These are phyloP conservation scores for Harpagifer antarcticus DNA, from an alignment of 2,797 vertebrate species.

Conservation along the genomic window DNA sequence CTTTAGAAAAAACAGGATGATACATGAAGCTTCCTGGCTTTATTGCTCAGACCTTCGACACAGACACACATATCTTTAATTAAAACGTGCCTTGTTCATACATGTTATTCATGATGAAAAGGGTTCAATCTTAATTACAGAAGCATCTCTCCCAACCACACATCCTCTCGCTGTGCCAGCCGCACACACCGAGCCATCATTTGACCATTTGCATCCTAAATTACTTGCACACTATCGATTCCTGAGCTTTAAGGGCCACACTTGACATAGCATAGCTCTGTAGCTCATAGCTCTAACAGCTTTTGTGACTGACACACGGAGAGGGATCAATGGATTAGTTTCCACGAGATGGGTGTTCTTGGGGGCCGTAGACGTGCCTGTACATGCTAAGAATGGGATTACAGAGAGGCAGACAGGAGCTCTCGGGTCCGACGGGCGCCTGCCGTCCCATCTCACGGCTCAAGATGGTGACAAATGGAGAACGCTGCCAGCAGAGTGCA, in stretches of 20 bases:
- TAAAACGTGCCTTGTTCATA: constrained; percentile 17
- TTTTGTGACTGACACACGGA: constrained; percentile 76
- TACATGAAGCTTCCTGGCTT: constrained; percentile 30
- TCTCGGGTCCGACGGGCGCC: constrained; percentile 56
- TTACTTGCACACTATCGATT: constrained; percentile 72
- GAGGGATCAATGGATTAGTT: constrained; percentile 86
- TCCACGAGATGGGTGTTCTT: constrained; percentile 78
- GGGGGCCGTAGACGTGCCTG: constrained; percentile 77
- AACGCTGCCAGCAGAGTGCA: constrained; percentile 59
- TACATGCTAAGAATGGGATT: constrained; percentile 87
- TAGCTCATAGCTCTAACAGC: constrained; percentile 74
- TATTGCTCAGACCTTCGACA: constrained; percentile 11
- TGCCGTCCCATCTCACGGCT: constrained; percentile 56
- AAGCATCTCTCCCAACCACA: constrained; percentile 16
- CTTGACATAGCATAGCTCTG: constrained; percentile 79
- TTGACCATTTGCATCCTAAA: constrained; percentile 69
- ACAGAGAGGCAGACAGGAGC: constrained; percentile 68
- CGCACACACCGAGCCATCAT: constrained; percentile 23
- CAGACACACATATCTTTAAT: constrained; percentile 14
- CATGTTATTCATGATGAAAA: constrained; percentile 1
- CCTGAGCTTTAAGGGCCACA: constrained; percentile 67
- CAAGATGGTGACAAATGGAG: constrained; percentile 76
- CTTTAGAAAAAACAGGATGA: constrained; percentile 34
- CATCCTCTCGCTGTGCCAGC: background rate
- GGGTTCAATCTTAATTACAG: constrained; percentile 10